These are phyloP conservation scores for Microcebus griseorufus DNA, from an alignment of 2,113 vertebrate species.

Conservation along the genomic window DNA sequence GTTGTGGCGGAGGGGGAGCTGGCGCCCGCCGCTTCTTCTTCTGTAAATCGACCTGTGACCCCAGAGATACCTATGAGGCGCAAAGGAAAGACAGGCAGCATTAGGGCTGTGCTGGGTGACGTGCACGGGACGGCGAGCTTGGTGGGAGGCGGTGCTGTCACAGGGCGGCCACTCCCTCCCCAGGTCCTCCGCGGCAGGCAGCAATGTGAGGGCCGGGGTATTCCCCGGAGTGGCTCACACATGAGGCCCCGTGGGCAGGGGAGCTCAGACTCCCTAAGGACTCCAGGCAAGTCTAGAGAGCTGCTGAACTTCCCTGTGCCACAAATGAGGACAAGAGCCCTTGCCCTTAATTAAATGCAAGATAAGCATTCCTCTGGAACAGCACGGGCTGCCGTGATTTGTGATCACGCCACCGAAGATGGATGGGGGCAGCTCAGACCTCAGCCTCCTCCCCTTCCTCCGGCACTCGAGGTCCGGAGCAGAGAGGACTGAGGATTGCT, in stretches of 20 bases:
- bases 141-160: accelerated
- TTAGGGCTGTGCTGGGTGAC: accelerated
- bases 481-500: too few relatives aligned
- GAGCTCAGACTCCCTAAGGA: not conserved
- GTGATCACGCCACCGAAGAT: accelerated
- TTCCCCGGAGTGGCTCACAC: not conserved
- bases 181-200: accelerated
- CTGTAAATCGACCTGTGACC: constrained; percentile 86
- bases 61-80: constrained; percentile 84
- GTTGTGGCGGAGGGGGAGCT: constrained; percentile 88
- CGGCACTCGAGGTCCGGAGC: not conserved
- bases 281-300: not conserved
- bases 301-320: too few relatives aligned
- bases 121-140: accelerated
- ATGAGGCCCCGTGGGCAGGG: accelerated
- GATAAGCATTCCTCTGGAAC: not conserved
- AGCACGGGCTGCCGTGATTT: accelerated
- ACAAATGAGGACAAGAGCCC: not conserved
- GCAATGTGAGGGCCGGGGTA: accelerated
- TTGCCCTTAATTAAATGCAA: not conserved
- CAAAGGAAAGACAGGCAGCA: not conserved
- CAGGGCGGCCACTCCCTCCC: too few relatives aligned
- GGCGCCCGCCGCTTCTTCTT: constrained; percentile 95
- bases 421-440: not conserved
- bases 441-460: not conserved